Evolutionary conservation across 2,113 vertebrate species (phyloP).

Genomic region (Pampusana beccarii): DNA sequence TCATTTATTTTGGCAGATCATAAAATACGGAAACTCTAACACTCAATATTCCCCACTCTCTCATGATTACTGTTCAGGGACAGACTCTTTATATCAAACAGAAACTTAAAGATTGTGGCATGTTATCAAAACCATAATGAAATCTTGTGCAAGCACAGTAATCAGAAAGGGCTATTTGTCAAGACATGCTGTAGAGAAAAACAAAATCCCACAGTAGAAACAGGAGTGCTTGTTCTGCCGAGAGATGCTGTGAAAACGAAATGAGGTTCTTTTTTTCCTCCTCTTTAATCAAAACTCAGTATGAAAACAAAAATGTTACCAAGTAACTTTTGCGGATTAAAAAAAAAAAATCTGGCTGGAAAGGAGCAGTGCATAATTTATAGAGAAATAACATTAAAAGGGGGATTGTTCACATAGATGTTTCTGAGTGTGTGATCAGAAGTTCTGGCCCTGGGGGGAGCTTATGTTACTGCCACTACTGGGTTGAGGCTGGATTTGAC

Average conservation of each 20-base stretch:
- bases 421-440: constrained; percentile 56
- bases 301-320: constrained; percentile 62
- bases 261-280: constrained; percentile 39
- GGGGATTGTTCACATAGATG: constrained; percentile 39
- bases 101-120: constrained; percentile 70
- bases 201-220: constrained; percentile 71
- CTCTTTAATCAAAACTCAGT: constrained; percentile 65
- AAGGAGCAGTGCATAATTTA: constrained; percentile 40
- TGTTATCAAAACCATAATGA: constrained; percentile 73
- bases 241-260: constrained; percentile 66
- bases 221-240: constrained; percentile 36
- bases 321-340: constrained; percentile 51
- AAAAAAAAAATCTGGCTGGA: constrained; percentile 33
- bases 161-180: constrained; percentile 72
- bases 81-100: constrained; percentile 63
- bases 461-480: constrained; percentile 57
- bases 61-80: constrained; percentile 64
- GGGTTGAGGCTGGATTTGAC: constrained; percentile 51
- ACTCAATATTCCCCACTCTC: constrained; percentile 65
- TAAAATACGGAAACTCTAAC: constrained; percentile 70
- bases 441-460: constrained; percentile 5
- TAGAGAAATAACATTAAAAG: constrained; percentile 55
- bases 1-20: constrained; percentile 71
- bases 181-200: constrained; percentile 64
- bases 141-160: constrained; percentile 67